Percentiles rank a stretch among this genome's conserved stretches.
Evolutionary conservation across 2,797 vertebrate genomes (phyloP).

Genomic region (Lepilemur septentrionalis): DNA sequence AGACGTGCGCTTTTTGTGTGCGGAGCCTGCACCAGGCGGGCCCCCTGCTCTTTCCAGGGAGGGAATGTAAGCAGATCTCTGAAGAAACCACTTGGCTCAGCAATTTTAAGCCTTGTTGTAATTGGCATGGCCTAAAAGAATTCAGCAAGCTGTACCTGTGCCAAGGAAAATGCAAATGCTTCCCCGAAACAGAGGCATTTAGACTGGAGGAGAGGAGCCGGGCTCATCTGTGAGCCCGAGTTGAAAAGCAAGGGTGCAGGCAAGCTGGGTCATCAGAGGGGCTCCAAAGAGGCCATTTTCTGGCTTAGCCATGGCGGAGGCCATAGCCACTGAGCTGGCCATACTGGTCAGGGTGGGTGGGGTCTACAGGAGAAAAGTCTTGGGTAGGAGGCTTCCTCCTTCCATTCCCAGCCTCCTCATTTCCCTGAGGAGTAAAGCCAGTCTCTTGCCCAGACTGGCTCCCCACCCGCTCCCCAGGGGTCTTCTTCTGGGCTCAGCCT

Average conservation of each 20-base stretch:
- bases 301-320: neutral
- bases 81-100: slow-evolving; percentile 83
- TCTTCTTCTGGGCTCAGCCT: neutral
- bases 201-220: slow-evolving; percentile 37
- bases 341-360: neutral
- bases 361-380: neutral
- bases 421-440: neutral
- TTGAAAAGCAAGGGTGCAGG: neutral
- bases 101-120: slow-evolving; percentile 86
- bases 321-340: neutral
- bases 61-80: slow-evolving; percentile 84
- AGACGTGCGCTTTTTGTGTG: slow-evolving; percentile 54
- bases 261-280: neutral
- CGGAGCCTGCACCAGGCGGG: slow-evolving; percentile 70
- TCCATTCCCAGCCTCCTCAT: neutral
- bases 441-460: neutral
- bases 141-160: slow-evolving; percentile 84
- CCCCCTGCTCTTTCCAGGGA: slow-evolving; percentile 80
- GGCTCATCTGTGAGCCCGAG: slow-evolving; percentile 62
- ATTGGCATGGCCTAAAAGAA: slow-evolving; percentile 87
- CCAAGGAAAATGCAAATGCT: slow-evolving; percentile 84
- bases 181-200: slow-evolving; percentile 67
- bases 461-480: neutral
- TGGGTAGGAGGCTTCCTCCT: neutral
- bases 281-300: neutral